Evolutionary conservation across 2,888 invertebrate genomes (phyloP), one percentile per base, ranked within the genome.

Genomic region (Hipparchia semele): DNA sequence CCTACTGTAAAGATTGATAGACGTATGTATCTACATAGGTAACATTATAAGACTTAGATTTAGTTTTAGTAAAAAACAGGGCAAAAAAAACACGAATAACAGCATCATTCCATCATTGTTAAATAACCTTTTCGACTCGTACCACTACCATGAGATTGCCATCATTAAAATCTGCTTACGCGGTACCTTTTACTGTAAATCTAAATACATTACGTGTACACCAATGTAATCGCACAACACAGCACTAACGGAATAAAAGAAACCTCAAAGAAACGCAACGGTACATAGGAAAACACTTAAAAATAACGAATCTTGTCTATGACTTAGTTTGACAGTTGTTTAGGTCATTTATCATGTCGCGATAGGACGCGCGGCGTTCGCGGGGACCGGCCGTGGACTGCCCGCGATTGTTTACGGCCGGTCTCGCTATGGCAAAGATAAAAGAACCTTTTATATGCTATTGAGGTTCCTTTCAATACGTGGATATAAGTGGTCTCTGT

Each of bases 381-480:
- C 89, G 90, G 88, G 86, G 90, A 86, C 87, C 89, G 86, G 84
- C 80, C 85, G 88, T 82, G 84, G 81, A 94, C 93, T 94, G 92
- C 83, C 86, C 79, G 81, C 82, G 77, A 90, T 89, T 94, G 92
- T 93, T 93, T 93, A 92, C 92, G 86, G 87, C 87, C 81, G 77
- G 84, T 75, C 75, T 85, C 83, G 87, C 83, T 82, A 80, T 72
- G 78, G 74, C 90, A 91, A 83, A 91, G 90, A 91, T 73, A 78
- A 77, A 79, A 74, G 73, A 62, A 46, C 68, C 68, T 72, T 62
- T 51, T 59, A 51, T 58, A 46, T 53, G 64, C 56, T 49, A 33
- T 54, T 23, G 33, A 23, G 9, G 46, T 62, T 68, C 49, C 68
- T 54, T 49, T 39, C 10, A 13, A 61, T 61, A 53, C 61, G 58